phyloP scores from a whole-genome alignment of 1,140 invertebrate species.

The Ylistrum balloti region DNA sequence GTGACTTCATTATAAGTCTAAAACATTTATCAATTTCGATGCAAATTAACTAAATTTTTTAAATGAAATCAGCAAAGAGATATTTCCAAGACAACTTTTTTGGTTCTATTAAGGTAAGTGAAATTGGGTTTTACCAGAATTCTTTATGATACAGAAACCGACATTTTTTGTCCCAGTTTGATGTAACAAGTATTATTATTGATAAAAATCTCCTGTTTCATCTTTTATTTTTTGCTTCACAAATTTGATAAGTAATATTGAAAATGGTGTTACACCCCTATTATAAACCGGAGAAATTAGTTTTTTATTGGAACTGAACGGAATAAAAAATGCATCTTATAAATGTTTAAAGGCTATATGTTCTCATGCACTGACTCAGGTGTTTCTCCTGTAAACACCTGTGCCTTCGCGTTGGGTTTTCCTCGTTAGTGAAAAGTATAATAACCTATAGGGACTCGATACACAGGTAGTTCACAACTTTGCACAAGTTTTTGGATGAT shows the following conservation, averaged over 20 bases:
- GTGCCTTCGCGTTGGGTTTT: background rate
- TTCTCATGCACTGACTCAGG: background rate
- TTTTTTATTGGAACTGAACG: slow-evolving; percentile 16
- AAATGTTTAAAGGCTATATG: background rate
- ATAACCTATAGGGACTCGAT: background rate
- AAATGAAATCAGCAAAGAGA: no score
- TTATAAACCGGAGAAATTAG: background rate
- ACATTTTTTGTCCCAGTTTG: background rate
- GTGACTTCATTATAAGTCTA: no score
- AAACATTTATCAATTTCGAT: no score
- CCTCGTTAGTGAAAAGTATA: background rate
- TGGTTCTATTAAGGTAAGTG: background rate
- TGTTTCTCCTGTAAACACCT: background rate
- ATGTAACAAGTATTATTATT: background rate
- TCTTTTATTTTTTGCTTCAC: background rate
- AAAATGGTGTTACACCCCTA: background rate
- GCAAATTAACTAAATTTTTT: no score
- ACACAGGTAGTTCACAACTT: background rate
- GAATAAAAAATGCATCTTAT: background rate
- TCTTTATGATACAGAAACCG: background rate
- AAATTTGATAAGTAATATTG: background rate
- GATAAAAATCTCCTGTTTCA: background rate
- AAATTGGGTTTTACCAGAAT: background rate
- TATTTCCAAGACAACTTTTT: no score
- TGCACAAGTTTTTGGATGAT: slow-evolving; percentile 30